A percentile compares a stretch with the other conserved stretches of the same genome.
These are phyloP conservation scores for Pomacea maculata DNA, from an alignment of 1,140 invertebrate species.

Conservation along the genomic window DNA sequence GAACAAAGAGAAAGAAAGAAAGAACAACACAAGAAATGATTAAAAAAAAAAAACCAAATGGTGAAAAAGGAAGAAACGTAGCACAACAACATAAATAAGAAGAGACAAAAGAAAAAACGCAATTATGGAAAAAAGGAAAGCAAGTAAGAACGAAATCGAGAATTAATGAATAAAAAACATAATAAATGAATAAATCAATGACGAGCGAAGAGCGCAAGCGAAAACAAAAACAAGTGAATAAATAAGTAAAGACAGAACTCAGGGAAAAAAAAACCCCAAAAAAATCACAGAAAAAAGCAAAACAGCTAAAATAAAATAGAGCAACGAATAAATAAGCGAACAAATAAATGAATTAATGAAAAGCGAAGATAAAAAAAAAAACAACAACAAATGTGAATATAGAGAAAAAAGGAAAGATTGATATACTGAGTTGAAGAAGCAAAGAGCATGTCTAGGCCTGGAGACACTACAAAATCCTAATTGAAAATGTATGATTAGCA, in stretches of 20 bases:
- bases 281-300: background rate
- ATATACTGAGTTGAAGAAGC: background rate
- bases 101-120: background rate
- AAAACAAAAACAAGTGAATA: background rate
- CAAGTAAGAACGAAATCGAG: background rate
- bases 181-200: background rate
- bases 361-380: slow-evolving; percentile 4
- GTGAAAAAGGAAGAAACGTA: background rate
- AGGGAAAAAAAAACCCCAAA: background rate
- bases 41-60: background rate
- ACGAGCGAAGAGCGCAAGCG: no score
- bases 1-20: background rate
- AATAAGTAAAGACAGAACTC: background rate
- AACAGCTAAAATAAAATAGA: background rate
- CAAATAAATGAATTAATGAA: background rate
- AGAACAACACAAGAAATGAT: background rate
- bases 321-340: background rate
- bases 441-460: background rate
- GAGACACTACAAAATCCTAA: background rate
- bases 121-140: background rate
- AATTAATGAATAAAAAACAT: background rate
- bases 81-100: background rate
- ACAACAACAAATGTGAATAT: background rate
- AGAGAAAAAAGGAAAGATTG: background rate
- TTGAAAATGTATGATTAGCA: background rate